Conservation (phyloP, 1,140 invertebrate species). For the Drosophila leontia region DNA sequence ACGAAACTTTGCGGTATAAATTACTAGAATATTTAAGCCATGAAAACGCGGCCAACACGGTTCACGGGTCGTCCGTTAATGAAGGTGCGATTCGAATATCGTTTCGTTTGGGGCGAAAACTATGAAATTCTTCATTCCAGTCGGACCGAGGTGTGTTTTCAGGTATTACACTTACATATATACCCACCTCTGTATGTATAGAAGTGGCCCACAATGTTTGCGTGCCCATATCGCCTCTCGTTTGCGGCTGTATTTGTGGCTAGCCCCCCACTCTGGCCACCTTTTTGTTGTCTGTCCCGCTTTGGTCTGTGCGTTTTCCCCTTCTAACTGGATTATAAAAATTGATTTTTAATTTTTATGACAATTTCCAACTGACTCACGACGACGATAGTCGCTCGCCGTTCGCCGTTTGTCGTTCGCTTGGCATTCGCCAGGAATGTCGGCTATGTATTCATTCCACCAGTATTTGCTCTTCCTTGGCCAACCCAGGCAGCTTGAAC, state of each 20-base stretch:
- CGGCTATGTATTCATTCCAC: conserved; percentile 37
- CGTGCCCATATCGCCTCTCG: conserved; percentile 65
- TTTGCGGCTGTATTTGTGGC: conserved; percentile 53
- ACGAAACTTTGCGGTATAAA: conserved; percentile 31
- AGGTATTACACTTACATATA: conserved; percentile 24
- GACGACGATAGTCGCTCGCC: conserved; percentile 25
- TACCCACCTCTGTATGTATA: conserved; percentile 14
- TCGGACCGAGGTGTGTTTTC: conserved; percentile 52
- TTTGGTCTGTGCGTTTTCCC: conserved; percentile 30
- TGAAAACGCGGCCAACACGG: conserved; percentile 71
- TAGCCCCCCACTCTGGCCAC: conserved; percentile 6
- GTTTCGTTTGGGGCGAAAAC: conserved; percentile 77
- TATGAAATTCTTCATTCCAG: conserved; percentile 84
- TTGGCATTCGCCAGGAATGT: conserved; percentile 30
- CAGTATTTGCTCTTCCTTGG: conserved; percentile 51
- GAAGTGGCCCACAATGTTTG: conserved; percentile 59
- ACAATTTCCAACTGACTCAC: conserved; percentile 78
- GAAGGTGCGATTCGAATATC: conserved; percentile 80
- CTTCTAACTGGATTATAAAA: conserved; percentile 84
- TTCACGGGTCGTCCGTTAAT: conserved; percentile 78
- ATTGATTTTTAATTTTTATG: conserved; percentile 85
- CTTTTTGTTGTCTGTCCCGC: conserved; percentile 23
- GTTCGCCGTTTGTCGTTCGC: conserved; percentile 8
- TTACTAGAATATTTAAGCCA: conserved; percentile 42
- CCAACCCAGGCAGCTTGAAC: conserved; percentile 39